Base-by-base conservation (phyloP, 2,113 vertebrate species). In the Oncorhynchus gorbuscha region DNA sequence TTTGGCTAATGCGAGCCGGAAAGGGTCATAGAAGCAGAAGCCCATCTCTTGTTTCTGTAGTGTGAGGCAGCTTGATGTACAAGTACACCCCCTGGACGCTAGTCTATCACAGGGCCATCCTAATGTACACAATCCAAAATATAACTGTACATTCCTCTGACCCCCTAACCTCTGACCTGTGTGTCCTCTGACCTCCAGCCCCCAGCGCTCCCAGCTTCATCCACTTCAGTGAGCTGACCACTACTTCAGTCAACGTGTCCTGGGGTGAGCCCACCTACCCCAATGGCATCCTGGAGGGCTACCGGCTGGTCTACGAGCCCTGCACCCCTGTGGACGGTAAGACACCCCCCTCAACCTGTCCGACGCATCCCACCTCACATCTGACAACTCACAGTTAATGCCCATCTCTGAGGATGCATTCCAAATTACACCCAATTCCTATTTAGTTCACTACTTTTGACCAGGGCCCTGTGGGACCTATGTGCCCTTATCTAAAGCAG, bases 151-250 rank as follows among this genome's bases (percentile, higher is more conserved):
- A 18, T 55, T 55, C 59, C 59, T 58, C 55, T 20, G 18, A 58
- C 16, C 6, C 18, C 9, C 20, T n/a, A 16, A n/a, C 18, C 30
- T 71, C 51, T 73, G 13, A 30, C 8, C 30, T 2, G 74, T 75
- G 11, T 73, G 68, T 74, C 45, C 77, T 76, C 59, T 61, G 55
- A 16, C 69, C 70, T 18, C 0, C 91, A 99, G 98, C 97, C 73
- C 98, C 98, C 84, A 98, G 96, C 0, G 93, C 96, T n/a, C 97
- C 98, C 0, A 89, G 95, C 83, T 94, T 93, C 7, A 96, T 99
- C 86, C 94, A 94, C 69, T 99, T 99, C 93, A 98, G 96, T 2
- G 97, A 99, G 85, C 93, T 99, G 89, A 99, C 97, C 92, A 98
- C 98, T 7, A 98, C 97, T 0, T 99, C 98, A 0, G 97, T 99